These are phyloP conservation scores for Girardinichthys multiradiatus DNA, from an alignment of 2,113 vertebrate species.

Conservation along the genomic window DNA sequence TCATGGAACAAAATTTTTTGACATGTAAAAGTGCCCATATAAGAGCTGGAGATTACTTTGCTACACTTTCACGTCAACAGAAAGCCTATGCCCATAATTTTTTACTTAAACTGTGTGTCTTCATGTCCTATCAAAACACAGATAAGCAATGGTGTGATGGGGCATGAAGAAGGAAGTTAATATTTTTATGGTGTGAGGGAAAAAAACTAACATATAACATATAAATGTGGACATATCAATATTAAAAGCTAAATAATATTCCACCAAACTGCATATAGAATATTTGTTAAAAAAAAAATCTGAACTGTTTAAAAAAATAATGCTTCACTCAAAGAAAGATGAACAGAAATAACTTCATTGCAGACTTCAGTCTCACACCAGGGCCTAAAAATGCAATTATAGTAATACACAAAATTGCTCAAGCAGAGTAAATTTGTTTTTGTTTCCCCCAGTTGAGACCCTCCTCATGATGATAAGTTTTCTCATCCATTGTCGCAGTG, in stretches of 20 bases:
- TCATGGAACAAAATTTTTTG: not conserved
- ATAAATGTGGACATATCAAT: not conserved
- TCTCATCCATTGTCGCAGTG: constrained; percentile 57
- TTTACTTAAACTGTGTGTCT: not conserved
- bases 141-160: not conserved
- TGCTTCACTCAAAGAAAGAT: constrained; percentile 22
- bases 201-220: not conserved
- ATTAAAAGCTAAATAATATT: not conserved
- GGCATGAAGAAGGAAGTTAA: not conserved
- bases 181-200: not conserved
- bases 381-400: constrained; percentile 54
- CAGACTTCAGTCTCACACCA: constrained; percentile 12
- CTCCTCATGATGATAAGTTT: constrained; percentile 51
- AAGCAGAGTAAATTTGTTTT: constrained; percentile 63
- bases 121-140: no score
- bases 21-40: no score
- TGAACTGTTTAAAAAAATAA: constrained; percentile 11
- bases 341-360: constrained; percentile 12
- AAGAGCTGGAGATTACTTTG: not conserved
- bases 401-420: constrained; percentile 36
- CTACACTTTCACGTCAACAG: no score
- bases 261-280: not conserved
- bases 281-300: not conserved
- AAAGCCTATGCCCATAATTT: no score
- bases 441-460: constrained; percentile 48